Evolutionary conservation across 2,888 invertebrate species (phyloP), one percentile per base, ranked within the genome.

Genomic region (Ophraella communa): DNA sequence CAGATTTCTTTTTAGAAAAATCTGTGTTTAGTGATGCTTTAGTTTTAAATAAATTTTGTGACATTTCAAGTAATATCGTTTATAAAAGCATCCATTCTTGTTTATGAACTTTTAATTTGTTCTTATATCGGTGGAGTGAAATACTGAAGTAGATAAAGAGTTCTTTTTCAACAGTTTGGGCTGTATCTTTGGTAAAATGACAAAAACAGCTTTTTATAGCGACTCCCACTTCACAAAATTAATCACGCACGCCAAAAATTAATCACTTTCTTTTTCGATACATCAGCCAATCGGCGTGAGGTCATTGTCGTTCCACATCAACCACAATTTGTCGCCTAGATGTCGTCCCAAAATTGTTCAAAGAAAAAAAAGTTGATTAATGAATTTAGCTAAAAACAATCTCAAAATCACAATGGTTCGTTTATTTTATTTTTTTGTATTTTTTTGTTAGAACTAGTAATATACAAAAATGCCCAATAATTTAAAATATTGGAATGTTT

Each of bases 281-380:
- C 52, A 52, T 30, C 42, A 42, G 21, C 18, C 52, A 52, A 52
- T 24, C 14, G 30, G 52, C 24, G 52, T 64, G 60, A 66, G 60
- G 57, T 55, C 53, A 57, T 57, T 56, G 61, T 60, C 39, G 54
- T 53, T 52, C 47, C 14, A 56, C 45, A 45, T 62, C 65, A 60
- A 39, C 57, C 65, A 58, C 67, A 67, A 67, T 66, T 67, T 67
- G 65, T 65, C 67, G 63, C 23, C 47, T 53, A 63, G 57, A 61
- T 63, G 39, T 65, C 57, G 53, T 30, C 24, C 44, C 30, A n/a
- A 62, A 65, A 60, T 60, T 53, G 60, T 60, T 60, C 20, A 7
- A 60, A 60, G 27, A 23, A 27, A 60, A 60, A 60, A 60, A 53
- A 52, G n/a, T 20, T 59, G 59, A 59, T 59, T 59, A 59, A 59